Evolutionary conservation across 2,113 vertebrate genomes (phyloP).

Genomic region (Apteryx mantelli): DNA sequence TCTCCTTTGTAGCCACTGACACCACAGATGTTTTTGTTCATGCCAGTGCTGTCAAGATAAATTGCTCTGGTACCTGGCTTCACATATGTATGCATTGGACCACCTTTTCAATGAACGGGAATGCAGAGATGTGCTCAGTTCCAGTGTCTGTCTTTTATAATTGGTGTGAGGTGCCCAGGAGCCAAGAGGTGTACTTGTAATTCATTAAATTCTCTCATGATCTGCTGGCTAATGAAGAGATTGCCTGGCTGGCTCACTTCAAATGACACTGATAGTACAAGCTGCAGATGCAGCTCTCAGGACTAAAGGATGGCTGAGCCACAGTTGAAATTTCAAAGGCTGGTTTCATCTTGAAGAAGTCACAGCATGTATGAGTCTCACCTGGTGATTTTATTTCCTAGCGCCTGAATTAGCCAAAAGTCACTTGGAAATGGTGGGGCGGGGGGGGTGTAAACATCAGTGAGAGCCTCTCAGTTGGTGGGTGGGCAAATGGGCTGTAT

Average conservation of each 20-base stretch:
- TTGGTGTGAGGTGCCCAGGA: not conserved
- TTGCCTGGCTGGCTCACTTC: not conserved
- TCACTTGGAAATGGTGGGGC: accelerated
- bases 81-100: not conserved
- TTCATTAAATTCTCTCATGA: not conserved
- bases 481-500: not conserved
- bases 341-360: not conserved
- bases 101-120: not conserved
- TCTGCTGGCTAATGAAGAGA: not conserved
- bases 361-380: not conserved
- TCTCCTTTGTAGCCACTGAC: not conserved
- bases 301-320: not conserved
- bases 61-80: not conserved
- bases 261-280: not conserved
- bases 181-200: accelerated
- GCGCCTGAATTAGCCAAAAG: not conserved
- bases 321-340: not conserved
- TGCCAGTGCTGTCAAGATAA: not conserved
- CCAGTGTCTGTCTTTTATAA: not conserved
- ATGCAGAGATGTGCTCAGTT: not conserved
- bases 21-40: not conserved
- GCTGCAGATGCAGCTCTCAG: not conserved
- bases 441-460: not conserved
- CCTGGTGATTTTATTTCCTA: not conserved
- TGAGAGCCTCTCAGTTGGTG: accelerated